Evolutionary conservation across 2,888 invertebrate species (phyloP).

Genomic region (Plagodis pulveraria): DNA sequence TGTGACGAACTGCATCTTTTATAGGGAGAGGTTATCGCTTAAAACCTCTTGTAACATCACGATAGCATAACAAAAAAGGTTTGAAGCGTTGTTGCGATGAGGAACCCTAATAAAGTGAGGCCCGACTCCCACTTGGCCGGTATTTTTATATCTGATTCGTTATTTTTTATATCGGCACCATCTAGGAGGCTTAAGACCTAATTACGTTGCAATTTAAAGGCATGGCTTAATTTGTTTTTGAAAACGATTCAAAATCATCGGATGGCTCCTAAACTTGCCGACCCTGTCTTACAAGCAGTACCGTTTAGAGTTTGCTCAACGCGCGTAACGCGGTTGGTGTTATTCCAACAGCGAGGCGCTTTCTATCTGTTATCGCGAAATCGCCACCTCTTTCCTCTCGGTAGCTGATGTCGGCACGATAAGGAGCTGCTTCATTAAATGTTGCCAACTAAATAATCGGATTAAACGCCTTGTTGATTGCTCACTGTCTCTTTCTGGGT

Average conservation of each 20-base stretch:
- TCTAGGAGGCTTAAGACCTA: too few relatives aligned
- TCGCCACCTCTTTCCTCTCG: conserved; percentile 66
- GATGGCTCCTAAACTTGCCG: conserved; percentile 11
- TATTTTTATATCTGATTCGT: too few relatives aligned
- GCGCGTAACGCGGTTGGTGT: conserved; percentile 78
- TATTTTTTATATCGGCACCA: too few relatives aligned
- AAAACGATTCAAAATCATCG: conserved; percentile 5
- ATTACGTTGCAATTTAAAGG: too few relatives aligned
- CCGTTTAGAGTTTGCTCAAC: conserved; percentile 63
- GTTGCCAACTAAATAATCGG: conserved; percentile 63
- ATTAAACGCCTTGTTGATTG: conserved; percentile 58
- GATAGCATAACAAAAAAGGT: too few relatives aligned
- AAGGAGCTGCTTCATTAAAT: conserved; percentile 63
- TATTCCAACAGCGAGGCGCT: conserved; percentile 70
- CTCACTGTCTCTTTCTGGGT: conserved; percentile 53
- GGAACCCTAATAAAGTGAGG: too few relatives aligned
- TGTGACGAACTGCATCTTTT: too few relatives aligned
- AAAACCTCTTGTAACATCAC: too few relatives aligned
- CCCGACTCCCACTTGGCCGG: too few relatives aligned
- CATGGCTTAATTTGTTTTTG: too few relatives aligned
- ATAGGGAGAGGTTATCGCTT: too few relatives aligned
- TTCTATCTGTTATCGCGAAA: conserved; percentile 77
- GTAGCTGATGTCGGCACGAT: conserved; percentile 65
- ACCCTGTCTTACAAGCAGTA: conserved; percentile 37
- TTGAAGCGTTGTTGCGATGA: too few relatives aligned